Base-by-base conservation (phyloP, 2,888 invertebrate genomes). In the Drosophila subsilvestris region DNA sequence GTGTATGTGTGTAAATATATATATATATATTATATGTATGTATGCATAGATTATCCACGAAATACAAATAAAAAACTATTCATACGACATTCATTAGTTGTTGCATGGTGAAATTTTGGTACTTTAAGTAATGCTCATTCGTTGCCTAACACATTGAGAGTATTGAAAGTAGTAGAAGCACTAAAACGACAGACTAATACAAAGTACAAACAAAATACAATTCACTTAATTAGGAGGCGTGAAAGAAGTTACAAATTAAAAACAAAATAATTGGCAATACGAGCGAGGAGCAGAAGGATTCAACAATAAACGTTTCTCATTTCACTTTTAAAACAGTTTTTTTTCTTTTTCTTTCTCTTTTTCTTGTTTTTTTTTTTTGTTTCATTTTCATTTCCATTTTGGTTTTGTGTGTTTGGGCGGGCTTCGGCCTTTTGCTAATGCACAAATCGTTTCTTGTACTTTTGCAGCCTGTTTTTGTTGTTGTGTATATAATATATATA, bases 231-330 rank as follows among this genome's bases (percentile, higher is more conserved):
- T 65, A 65, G 57, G 65, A 63, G 63, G 63, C 63, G 29, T 20
- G 66, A 63, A 44, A 56, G 63, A 63, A 49, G 65, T 27, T 67
- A 67, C 56, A 56, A 58, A 45, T 69, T 63, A 81, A 63, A 63
- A 72, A 79, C 78, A 89, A 86, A 72, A 80, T 80, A 90, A 86
- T 89, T 90, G 89, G 90, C 90, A 90, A 86, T 89, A 85, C 74
- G 90, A 89, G 90, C 89, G 89, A 90, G 89, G 70, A 80, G 67
- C 76, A 79, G 71, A 76, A 83, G 69, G 84, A 86, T 79, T 82
- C 67, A 76, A 79, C 75, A 80, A 84, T 61, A 81, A 76, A 72
- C 60, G 71, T 74, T 45, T 69, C 7, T n/a, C 27, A 27, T 27
- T 27, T 27, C 14, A 37, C 60, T 76, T 75, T 76, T 72, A 65